A percentile compares a stretch with the other conserved stretches of the same genome.
These are phyloP conservation scores for Etheostoma cragini DNA, from an alignment of 2,113 vertebrate species.

Conservation along the genomic window DNA sequence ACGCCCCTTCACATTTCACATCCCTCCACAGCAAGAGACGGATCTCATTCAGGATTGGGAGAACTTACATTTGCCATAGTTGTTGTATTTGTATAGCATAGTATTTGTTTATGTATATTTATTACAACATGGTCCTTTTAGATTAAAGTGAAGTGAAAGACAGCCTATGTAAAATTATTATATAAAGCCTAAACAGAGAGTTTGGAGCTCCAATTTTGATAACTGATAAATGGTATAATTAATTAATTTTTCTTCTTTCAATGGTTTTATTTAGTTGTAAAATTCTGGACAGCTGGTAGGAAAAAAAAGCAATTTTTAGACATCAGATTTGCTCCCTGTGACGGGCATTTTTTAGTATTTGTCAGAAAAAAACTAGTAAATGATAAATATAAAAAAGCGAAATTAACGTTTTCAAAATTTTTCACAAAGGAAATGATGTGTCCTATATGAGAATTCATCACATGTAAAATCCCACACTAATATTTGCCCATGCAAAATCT, in stretches of 20 bases:
- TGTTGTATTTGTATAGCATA: background rate
- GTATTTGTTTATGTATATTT: background rate
- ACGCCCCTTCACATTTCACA: slow-evolving; percentile 37
- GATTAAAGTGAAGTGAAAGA: background rate
- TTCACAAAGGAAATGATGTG: background rate
- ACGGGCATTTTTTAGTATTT: background rate
- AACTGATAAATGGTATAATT: background rate
- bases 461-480: background rate
- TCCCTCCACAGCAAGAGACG: slow-evolving; percentile 66
- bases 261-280: background rate
- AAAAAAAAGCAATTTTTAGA: background rate
- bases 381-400: background rate
- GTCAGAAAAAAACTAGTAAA: background rate
- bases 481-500: background rate
- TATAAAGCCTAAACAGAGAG: background rate
- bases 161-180: background rate
- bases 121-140: background rate
- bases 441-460: too few relatives aligned
- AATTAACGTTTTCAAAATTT: background rate
- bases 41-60: slow-evolving; percentile 19
- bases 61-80: background rate
- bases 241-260: too few relatives aligned
- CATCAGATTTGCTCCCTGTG: background rate
- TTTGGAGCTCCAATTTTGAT: background rate
- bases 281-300: background rate